phyloP scores from a whole-genome alignment of 2,888 invertebrate species.

The Acrocyrtus sp. region DNA sequence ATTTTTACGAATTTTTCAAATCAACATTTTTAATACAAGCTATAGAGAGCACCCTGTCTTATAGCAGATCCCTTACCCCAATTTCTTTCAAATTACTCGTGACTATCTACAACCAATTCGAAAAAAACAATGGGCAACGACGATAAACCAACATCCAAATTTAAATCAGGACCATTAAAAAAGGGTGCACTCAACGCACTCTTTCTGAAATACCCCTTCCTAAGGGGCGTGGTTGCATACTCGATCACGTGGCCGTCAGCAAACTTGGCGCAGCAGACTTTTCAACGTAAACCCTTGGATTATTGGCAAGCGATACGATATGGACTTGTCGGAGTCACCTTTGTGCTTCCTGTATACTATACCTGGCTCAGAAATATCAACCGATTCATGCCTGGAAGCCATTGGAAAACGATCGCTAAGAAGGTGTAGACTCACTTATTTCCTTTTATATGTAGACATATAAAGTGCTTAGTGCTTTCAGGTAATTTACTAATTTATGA shows the following conservation, averaged over 20 bases:
- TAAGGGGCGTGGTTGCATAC: conserved; percentile 6
- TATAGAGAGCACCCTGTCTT: no score
- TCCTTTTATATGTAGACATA: no score
- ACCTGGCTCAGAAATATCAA: conserved; percentile 13
- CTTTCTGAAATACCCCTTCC: conserved; percentile 1
- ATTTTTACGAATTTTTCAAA: no score
- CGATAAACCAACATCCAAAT: no score
- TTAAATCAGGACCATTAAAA: no score
- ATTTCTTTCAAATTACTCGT: no score
- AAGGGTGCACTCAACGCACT: conserved; percentile 4
- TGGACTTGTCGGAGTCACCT: conserved; percentile 5
- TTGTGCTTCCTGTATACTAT: conserved; percentile 5
- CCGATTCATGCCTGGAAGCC: background rate
- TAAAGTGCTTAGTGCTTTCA: background rate
- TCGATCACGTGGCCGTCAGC: conserved; percentile 15
- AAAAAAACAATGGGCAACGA: no score
- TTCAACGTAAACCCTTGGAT: background rate
- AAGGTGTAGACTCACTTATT: background rate
- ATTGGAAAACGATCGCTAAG: conserved; percentile 2
- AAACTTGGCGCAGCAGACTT: background rate
- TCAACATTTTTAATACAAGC: no score
- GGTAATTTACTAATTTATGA: background rate
- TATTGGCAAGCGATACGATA: background rate
- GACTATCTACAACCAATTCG: no score
- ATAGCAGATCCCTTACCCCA: no score